These are phyloP conservation scores for Gallirallus australis DNA, from an alignment of 2,797 vertebrate species.

Conservation along the genomic window DNA sequence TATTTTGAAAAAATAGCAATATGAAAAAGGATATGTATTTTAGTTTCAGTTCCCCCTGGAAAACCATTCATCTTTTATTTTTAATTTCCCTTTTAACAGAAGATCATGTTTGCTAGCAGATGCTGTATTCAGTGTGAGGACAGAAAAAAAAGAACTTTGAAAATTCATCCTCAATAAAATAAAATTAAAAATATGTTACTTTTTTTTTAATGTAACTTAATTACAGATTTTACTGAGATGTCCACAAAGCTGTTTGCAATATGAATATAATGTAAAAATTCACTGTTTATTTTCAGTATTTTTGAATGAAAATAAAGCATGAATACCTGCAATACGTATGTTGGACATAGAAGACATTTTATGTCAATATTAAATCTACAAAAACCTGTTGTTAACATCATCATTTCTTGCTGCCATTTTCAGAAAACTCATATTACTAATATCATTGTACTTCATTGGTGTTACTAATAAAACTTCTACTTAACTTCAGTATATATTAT, in stretches of 20 bases:
- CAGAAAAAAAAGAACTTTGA: not conserved
- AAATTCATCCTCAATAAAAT: not conserved
- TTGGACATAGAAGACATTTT: not conserved
- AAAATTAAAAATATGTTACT: not conserved
- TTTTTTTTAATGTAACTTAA: not conserved
- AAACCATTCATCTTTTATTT: not conserved
- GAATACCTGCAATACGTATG: not conserved
- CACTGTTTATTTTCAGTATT: not conserved
- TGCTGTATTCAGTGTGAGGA: not conserved
- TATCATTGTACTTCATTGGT: not conserved
- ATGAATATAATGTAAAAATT: not conserved
- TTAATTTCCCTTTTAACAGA: not conserved
- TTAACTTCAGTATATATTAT: not conserved
- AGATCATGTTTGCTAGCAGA: not conserved
- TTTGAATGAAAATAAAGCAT: not conserved
- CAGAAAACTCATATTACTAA: not conserved
- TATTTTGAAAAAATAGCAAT: not conserved
- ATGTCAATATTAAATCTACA: not conserved
- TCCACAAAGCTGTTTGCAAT: not conserved
- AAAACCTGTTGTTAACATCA: not conserved
- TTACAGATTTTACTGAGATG: not conserved
- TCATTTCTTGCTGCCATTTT: not conserved
- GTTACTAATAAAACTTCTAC: not conserved
- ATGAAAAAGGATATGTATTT: rapidly evolving
- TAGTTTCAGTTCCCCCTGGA: not conserved